Evolutionary conservation across 2,113 vertebrate genomes (phyloP).

Genomic region (Edolisoma coerulescens): DNA sequence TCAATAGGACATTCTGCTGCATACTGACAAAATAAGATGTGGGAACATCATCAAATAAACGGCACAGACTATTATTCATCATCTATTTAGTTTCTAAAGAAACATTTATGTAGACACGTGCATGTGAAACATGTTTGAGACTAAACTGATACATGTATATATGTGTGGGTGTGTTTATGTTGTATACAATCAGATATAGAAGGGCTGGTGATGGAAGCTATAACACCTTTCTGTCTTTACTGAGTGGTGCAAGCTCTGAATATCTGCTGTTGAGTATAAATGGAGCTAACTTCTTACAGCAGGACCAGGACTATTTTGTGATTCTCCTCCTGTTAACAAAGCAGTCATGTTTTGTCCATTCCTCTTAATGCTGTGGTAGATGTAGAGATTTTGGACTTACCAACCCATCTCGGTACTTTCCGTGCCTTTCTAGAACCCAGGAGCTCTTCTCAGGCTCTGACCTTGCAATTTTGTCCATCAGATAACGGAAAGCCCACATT

Average conservation of each 20-base stretch:
- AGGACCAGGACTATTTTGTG: background rate
- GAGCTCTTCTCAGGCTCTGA: background rate
- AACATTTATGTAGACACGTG: background rate
- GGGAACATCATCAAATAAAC: background rate
- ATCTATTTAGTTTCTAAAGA: background rate
- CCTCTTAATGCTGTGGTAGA: background rate
- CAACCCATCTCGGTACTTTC: background rate
- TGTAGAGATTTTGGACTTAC: background rate
- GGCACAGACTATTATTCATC: background rate
- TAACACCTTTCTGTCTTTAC: background rate
- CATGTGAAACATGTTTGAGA: background rate
- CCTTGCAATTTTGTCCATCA: background rate
- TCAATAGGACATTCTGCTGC: background rate
- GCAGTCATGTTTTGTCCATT: background rate
- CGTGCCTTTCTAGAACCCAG: background rate
- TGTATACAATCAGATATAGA: background rate
- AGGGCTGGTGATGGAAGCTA: background rate
- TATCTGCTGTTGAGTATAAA: background rate
- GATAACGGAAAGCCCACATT: accelerated
- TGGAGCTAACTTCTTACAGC: background rate
- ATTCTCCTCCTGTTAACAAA: background rate
- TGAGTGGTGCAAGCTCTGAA: background rate
- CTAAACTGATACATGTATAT: background rate
- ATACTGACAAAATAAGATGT: background rate
- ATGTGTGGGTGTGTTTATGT: background rate